phyloP scores from a whole-genome alignment of 2,888 invertebrate genomes.

The Macaria liturata region DNA sequence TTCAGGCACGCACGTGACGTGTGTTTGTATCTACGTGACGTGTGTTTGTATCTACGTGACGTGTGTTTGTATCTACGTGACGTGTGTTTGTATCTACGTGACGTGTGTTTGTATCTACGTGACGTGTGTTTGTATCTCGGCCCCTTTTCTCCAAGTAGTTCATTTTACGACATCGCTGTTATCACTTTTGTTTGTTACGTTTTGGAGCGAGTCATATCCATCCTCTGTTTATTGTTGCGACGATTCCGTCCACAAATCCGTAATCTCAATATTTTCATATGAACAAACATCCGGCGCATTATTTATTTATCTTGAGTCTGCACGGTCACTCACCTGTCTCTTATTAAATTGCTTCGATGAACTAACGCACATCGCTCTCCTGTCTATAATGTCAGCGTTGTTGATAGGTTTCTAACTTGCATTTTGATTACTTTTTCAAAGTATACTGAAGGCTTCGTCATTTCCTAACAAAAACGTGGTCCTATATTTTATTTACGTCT shows the following conservation, averaged over 20 bases:
- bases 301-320: slow-evolving; percentile 41
- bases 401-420: slow-evolving; percentile 27
- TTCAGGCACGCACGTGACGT: slow-evolving; percentile 13
- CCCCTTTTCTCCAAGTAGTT: slow-evolving; percentile 24
- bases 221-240: slow-evolving; percentile 32
- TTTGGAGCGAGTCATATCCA: slow-evolving; percentile 23
- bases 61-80: no score
- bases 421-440: slow-evolving; percentile 24
- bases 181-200: slow-evolving; percentile 31
- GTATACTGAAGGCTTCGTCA: no score
- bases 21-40: slow-evolving; percentile 24
- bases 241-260: slow-evolving; percentile 10
- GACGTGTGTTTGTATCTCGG: slow-evolving; percentile 20
- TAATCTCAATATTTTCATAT: slow-evolving; percentile 35
- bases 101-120: no score
- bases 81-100: no score
- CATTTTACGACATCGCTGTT: slow-evolving; percentile 36
- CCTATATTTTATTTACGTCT: no score
- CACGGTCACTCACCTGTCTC: slow-evolving; percentile 48
- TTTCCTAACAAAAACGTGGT: no score
- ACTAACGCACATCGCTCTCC: slow-evolving; percentile 30
- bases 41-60: no score
- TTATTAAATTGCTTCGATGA: slow-evolving; percentile 44
- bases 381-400: slow-evolving; percentile 19
- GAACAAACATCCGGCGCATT: slow-evolving; percentile 43